Base-by-base conservation (phyloP, 1,140 invertebrate species). In the Diplogasteroides magnus region DNA sequence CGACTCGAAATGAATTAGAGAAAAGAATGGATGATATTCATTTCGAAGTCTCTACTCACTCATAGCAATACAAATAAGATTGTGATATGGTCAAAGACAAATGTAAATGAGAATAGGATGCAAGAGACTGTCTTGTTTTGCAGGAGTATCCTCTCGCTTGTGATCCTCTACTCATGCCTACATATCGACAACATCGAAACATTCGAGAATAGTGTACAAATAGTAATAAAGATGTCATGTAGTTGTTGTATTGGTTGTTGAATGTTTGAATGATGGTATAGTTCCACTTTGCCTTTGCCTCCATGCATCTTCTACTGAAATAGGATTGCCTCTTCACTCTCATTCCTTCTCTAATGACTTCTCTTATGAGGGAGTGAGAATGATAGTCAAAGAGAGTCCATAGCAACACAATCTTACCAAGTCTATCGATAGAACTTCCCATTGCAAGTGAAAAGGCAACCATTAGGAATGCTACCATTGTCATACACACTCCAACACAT, bases 141-240 rank as follows among this genome's bases (percentile, higher is more conserved):
- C 37, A 48, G 37, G 37, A 48, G 37, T 48, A 48, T 48, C 37
- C 37, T 11, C 6, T 48, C 6, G 37, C 37, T 0, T 96, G 93
- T 86, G 92, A 95, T 84, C 91, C 93, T 1, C 91, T 93, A 77
- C 85, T 97, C 78, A 97, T 97, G 94, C 94, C 94, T 31, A 93
- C 92, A 76, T 97, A 95, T 83, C 94, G 94, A 0, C 93, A 97
- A 83, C 93, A 96, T 83, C 88, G 94, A 76, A 94, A 96, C 19
- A 19, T n/a, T n/a, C n/a, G n/a, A n/a, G n/a, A n/a, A n/a, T n/a
- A n/a, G n/a, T n/a, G n/a, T n/a, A n/a, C n/a, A n/a, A n/a, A n/a
- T n/a, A n/a, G n/a, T n/a, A n/a, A n/a, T n/a, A n/a, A n/a, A n/a
- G n/a, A n/a, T n/a, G n/a, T n/a, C n/a, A n/a, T n/a, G n/a, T n/a